Base-by-base conservation (phyloP, 2,888 invertebrate genomes). In the Caenorhabditis japonica region DNA sequence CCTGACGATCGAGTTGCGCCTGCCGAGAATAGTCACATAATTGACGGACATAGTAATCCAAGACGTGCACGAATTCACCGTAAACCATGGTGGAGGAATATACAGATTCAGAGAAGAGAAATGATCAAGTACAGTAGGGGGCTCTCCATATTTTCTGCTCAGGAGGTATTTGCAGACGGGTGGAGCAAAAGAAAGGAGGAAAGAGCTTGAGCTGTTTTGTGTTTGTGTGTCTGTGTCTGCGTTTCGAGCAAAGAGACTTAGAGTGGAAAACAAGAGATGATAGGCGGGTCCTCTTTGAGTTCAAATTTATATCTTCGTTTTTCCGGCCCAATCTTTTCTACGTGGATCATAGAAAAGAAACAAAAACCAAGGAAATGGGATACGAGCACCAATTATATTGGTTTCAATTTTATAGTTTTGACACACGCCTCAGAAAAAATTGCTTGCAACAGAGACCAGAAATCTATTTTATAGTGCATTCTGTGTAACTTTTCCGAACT, bases 51-150 rank as follows among this genome's bases (percentile, higher is more conserved):
- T 77, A 79, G 49, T 75, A 79, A 66, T 79, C 79, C 36, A 79
- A 62, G 56, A 79, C 73, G 25, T 79, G 79, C 12, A 79, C 75
- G 30, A 79, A 51, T 70, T 79, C 79, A 44, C 72, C 59, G 56
- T 79, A 79, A 36, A 79, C 75, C 69, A 71, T 64, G 47, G 25
- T 4, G n/a, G 12, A 19, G 43, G 34, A 17, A 39, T 30, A 47
- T 25, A 33, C 5, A 33, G 33, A 33, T 33, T 5, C 5, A 8
- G 33, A 33, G 33, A 33, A 33, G 15, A 19, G 12, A 46, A 59
- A 25, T 12, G 21, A 19, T 33, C 36, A 12, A 30, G 30, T 7
- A 5, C 30, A 30, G 7, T 10, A 10, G 10, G 30, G 30, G 5
- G 30, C 44, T 44, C 47, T 33, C 34, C 21, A 17, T 58, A 43